Percentiles rank a stretch among this genome's conserved stretches.
Conservation (phyloP, 35 echinoderm and acorn worm species). For the Acanthaster planci region DNA sequence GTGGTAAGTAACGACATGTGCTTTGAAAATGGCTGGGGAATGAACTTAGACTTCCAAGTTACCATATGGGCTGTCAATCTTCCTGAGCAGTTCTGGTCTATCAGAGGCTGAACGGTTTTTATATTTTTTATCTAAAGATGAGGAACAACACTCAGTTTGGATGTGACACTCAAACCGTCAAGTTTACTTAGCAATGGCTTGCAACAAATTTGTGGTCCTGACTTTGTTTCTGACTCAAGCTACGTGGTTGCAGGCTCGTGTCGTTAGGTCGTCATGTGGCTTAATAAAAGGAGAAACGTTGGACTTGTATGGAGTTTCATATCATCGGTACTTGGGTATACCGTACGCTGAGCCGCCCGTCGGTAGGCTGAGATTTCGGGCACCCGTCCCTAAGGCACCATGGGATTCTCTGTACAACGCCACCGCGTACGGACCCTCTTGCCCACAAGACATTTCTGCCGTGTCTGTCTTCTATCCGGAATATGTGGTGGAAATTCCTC, state of each 20-base stretch:
- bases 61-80: too few relatives aligned
- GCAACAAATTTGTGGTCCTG: too few relatives aligned
- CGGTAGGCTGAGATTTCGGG: constrained; percentile 28
- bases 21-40: too few relatives aligned
- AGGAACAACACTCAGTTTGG: too few relatives aligned
- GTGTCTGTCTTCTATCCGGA: neutral
- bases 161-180: too few relatives aligned
- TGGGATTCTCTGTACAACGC: constrained; percentile 45
- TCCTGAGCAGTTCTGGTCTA: too few relatives aligned
- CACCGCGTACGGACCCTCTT: constrained; percentile 49
- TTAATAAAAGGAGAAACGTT: neutral
- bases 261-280: neutral
- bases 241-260: neutral
- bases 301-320: neutral
- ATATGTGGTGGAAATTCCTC: constrained; percentile 2
- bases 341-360: constrained; percentile 70
- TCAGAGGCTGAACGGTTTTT: too few relatives aligned
- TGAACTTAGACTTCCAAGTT: too few relatives aligned
- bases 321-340: constrained; percentile 52
- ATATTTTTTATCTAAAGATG: too few relatives aligned
- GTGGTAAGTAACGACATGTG: too few relatives aligned
- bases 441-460: constrained; percentile 26
- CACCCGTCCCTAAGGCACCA: constrained; percentile 20
- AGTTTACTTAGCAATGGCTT: too few relatives aligned
- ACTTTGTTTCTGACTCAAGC: too few relatives aligned